Conservation (phyloP, 2,888 invertebrate species). For the Drosophila emarginata region DNA sequence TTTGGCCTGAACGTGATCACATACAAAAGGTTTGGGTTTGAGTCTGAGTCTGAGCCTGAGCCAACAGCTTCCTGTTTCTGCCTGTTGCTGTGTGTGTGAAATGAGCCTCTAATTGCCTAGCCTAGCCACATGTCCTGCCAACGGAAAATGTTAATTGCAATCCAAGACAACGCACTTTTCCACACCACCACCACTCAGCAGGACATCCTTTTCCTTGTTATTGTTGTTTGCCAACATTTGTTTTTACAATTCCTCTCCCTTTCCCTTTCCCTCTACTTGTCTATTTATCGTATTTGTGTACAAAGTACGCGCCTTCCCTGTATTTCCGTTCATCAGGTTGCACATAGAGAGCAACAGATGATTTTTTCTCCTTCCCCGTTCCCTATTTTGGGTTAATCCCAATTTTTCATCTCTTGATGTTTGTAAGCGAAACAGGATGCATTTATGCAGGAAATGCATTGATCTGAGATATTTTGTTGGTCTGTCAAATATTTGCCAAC, state of each 20-base stretch:
- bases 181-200: conserved; percentile 48
- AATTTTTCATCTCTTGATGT: conserved; percentile 28
- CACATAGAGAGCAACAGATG: conserved; percentile 9
- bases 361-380: neutral
- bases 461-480: neutral
- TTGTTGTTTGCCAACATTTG: conserved; percentile 69
- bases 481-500: conserved; percentile 58
- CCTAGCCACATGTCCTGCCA: conserved; percentile 69
- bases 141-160: conserved; percentile 41
- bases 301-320: conserved; percentile 65
- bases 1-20: conserved; percentile 47
- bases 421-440: conserved; percentile 54
- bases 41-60: conserved; percentile 9
- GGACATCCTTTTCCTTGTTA: conserved; percentile 73
- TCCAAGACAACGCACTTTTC: conserved; percentile 56
- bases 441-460: conserved; percentile 61
- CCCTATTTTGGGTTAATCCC: conserved; percentile 45
- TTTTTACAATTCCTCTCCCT: conserved; percentile 48
- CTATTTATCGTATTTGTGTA: conserved; percentile 56
- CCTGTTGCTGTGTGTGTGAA: conserved; percentile 30
- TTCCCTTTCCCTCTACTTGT: neutral
- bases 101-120: conserved; percentile 64
- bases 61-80: conserved; percentile 51
- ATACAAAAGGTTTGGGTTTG: conserved; percentile 38
- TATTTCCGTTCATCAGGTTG: conserved; percentile 54